Percentiles rank a stretch among this genome's conserved stretches.
Conservation (phyloP, 2,113 vertebrate species). For the Ochotona princeps region DNA sequence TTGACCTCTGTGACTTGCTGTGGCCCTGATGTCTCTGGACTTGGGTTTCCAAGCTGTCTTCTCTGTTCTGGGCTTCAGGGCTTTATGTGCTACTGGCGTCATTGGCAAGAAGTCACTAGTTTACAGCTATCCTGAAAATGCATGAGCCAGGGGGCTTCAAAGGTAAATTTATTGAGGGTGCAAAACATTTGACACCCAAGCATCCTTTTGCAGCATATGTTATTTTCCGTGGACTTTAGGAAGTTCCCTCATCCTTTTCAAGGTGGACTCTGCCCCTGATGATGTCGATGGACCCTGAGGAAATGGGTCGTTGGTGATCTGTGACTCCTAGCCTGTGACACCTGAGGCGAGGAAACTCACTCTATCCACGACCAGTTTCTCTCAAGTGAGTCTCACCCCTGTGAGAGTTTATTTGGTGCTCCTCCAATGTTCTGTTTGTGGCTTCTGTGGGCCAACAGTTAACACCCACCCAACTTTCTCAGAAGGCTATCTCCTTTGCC, state of each 20-base stretch:
- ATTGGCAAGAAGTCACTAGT: not conserved
- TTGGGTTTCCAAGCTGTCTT: not conserved
- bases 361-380: not conserved
- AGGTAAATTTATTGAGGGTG: no score
- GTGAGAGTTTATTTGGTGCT: no score
- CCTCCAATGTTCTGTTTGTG: accelerated
- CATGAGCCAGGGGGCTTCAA: no score
- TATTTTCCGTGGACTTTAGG: no score
- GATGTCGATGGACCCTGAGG: not conserved
- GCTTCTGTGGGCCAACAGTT: not conserved
- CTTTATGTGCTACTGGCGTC: not conserved
- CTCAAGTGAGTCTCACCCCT: not conserved
- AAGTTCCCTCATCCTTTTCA: not conserved
- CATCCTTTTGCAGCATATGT: no score
- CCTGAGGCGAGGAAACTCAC: not conserved
- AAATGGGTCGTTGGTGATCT: not conserved
- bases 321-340: accelerated
- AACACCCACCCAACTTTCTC: not conserved
- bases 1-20: not conserved
- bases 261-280: not conserved
- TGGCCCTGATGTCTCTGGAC: not conserved
- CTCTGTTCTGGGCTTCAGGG: not conserved
- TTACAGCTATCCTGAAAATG: no score
- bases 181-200: no score
- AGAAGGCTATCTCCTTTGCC: not conserved